Percentiles rank a stretch among this genome's conserved stretches.
Conservation (phyloP, 2,113 vertebrate genomes). For the Gadus chalcogrammus region DNA sequence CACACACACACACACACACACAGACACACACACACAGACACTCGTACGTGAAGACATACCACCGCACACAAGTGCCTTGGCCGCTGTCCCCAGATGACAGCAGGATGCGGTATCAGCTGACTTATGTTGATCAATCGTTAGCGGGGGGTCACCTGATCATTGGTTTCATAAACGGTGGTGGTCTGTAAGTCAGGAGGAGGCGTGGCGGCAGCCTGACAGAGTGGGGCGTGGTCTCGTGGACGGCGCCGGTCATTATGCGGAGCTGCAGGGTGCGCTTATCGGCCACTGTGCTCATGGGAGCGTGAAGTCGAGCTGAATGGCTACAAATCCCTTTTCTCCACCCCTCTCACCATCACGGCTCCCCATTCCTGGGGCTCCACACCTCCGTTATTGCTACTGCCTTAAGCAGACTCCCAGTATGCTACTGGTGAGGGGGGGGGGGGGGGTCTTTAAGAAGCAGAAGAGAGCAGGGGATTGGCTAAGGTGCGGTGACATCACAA, state of each 20-base stretch:
- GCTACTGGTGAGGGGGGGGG: conserved; percentile 47
- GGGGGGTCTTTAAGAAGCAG: too few relatives aligned
- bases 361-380: conserved; percentile 18
- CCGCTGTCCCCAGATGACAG: conserved; percentile 12
- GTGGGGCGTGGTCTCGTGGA: conserved; percentile 62
- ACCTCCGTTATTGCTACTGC: conserved; percentile 36
- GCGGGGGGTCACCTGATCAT: conserved; percentile 11
- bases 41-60: neutral
- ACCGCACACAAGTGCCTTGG: neutral
- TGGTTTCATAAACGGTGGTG: neutral
- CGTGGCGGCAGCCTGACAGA: conserved; percentile 14
- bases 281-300: conserved; percentile 79
- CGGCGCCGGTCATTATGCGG: conserved; percentile 78
- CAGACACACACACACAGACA: conserved; percentile 8
- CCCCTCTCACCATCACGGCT: conserved; percentile 31
- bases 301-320: conserved; percentile 82
- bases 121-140: conserved; percentile 18
- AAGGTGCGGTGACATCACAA: too few relatives aligned
- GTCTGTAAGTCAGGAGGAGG: conserved; percentile 16
- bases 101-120: conserved; percentile 2
- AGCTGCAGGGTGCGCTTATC: conserved; percentile 83
- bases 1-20: neutral
- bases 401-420: conserved; percentile 62
- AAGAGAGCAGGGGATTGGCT: conserved; percentile 58
- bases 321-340: conserved; percentile 62